Conservation (phyloP, 2,888 invertebrate genomes). For the Eurytoma californica region DNA sequence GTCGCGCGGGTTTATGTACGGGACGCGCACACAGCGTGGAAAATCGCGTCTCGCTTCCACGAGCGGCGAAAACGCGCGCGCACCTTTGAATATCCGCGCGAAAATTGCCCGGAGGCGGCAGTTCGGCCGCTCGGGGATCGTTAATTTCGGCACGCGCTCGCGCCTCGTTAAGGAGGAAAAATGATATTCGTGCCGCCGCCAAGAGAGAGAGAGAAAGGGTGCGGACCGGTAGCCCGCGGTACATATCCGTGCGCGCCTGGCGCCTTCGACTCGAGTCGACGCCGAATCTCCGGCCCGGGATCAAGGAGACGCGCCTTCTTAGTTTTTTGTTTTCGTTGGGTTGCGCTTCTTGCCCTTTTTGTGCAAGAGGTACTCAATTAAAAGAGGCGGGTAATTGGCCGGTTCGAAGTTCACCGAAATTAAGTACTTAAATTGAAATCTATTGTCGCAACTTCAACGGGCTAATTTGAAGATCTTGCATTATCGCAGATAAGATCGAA, state of each 20-base stretch:
- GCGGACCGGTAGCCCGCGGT: background rate
- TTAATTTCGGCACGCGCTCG: background rate
- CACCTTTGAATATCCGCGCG: background rate
- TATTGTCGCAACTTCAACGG: too few relatives aligned
- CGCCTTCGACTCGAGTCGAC: background rate
- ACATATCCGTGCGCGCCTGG: conserved; percentile 34
- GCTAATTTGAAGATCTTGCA: too few relatives aligned
- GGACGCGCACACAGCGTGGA: background rate
- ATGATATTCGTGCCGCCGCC: background rate
- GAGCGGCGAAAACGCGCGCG: conserved; percentile 8
- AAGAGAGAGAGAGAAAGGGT: conserved; percentile 27
- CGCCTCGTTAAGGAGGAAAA: background rate
- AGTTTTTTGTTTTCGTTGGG: too few relatives aligned
- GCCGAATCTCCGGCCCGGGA: background rate
- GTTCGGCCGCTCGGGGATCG: background rate
- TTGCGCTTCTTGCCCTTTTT: too few relatives aligned
- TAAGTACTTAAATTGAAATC: too few relatives aligned
- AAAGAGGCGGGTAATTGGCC: too few relatives aligned
- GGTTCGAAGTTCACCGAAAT: too few relatives aligned
- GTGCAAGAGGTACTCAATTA: too few relatives aligned
- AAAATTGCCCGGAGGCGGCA: background rate
- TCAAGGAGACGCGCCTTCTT: too few relatives aligned
- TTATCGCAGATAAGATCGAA: too few relatives aligned
- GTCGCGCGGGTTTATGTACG: background rate
- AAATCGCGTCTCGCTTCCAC: conserved; percentile 32